Percentiles rank a stretch among this genome's conserved stretches.
Conservation (phyloP, 2,797 vertebrate species). For the Silurus lanzhouensis region DNA sequence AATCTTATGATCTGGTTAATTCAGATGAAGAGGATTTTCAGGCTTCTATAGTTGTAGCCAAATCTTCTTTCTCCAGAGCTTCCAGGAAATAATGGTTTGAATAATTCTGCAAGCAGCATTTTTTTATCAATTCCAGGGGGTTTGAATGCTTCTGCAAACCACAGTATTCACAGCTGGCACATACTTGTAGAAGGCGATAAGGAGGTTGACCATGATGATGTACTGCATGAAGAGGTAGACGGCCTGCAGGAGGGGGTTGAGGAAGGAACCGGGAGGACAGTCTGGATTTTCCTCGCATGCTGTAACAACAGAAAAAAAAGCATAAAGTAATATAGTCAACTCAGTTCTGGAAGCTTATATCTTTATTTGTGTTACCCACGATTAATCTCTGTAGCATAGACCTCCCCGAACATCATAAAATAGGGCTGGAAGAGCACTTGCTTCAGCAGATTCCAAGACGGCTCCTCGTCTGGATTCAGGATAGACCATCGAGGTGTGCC, state of each 20-base stretch:
- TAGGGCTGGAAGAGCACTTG: conserved; percentile 94
- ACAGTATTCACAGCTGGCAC: conserved; percentile 49
- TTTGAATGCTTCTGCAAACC: neutral
- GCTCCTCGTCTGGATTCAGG: conserved; percentile 86
- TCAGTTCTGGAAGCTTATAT: neutral
- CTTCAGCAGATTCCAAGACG: conserved; percentile 87
- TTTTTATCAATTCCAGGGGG: neutral
- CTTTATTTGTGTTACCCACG: conserved; percentile 69
- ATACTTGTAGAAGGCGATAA: conserved; percentile 98
- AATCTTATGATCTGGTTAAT: neutral
- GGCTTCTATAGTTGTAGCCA: no score
- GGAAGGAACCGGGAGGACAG: conserved; percentile 88
- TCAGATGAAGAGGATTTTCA: no score
- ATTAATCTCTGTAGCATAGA: conserved; percentile 88
- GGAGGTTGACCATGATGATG: conserved; percentile 98
- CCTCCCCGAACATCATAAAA: conserved; percentile 99
- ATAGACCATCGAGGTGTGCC: conserved; percentile 94
- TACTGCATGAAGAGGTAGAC: conserved; percentile 97
- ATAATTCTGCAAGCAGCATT: neutral
- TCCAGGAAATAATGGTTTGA: neutral
- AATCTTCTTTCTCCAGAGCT: neutral
- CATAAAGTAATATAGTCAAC: neutral
- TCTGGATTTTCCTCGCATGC: conserved; percentile 74
- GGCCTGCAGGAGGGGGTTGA: conserved; percentile 89
- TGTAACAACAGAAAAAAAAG: conserved; percentile 65